phyloP scores from a whole-genome alignment of 1,140 invertebrate species.

The Planococcus citri region DNA sequence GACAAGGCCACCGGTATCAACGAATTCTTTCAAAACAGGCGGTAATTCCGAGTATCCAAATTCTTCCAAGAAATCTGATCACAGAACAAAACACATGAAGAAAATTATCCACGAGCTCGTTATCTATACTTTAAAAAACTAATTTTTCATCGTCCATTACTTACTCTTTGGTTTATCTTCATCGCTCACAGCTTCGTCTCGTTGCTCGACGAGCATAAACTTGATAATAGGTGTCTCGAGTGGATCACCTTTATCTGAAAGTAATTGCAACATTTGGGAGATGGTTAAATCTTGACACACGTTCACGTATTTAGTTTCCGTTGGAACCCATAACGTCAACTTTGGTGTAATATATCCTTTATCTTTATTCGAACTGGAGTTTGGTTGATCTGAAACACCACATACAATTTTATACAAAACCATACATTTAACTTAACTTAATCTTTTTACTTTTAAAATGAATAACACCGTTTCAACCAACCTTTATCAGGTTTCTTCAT shows the following conservation, averaged over 20 bases:
- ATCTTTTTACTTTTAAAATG: too few species aligned
- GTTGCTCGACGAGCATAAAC: conserved; percentile 31
- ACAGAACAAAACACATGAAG: conserved; percentile 1
- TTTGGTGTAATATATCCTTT: not conserved
- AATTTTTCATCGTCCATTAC: conserved; percentile 6
- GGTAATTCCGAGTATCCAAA: conserved; percentile 36
- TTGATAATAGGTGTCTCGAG: conserved; percentile 42
- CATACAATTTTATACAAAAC: not conserved
- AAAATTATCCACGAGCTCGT: too few species aligned
- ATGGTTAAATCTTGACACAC: conserved; percentile 36
- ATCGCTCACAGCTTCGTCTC: conserved; percentile 19
- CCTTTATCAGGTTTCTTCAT: conserved; percentile 13
- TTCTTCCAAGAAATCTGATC: conserved; percentile 29
- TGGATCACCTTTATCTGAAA: conserved; percentile 42
- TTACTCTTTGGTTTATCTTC: conserved; percentile 16
- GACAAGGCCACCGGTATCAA: conserved; percentile 70
- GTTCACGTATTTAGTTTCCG: not conserved
- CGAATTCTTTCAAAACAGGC: conserved; percentile 67
- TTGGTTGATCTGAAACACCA: not conserved
- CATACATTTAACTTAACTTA: too few species aligned
- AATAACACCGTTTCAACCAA: not conserved
- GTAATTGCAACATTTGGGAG: conserved; percentile 45
- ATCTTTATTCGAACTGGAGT: conserved; percentile 6
- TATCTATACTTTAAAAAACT: not conserved
- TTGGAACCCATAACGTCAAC: not conserved